Evolutionary conservation across 2,888 invertebrate genomes (phyloP), one percentile per base, ranked within the genome.

Genomic region (Syritta pipiens): DNA sequence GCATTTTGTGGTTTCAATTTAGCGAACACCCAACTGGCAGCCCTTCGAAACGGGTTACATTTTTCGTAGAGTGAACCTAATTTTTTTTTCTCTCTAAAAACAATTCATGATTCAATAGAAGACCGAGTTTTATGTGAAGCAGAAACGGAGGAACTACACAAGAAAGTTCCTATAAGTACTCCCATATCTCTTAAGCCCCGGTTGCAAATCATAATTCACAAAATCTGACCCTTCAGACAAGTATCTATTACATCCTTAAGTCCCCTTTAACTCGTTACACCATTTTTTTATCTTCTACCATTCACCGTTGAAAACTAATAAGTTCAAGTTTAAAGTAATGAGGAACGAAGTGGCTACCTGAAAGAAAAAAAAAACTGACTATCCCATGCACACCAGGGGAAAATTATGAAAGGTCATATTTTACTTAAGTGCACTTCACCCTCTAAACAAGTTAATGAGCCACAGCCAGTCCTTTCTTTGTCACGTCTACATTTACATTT

Each of bases 331-430:
- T 57, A 32, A 57, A 26, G 57, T 2, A 74, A 49, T 42, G 37
- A 55, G 30, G 59, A 62, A 44, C 19, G 32, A 72, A 74, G 10
- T 74, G 42, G 51, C 68, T 68, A 79, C 62, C 79, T 62, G 55
- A 51, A 10, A 60, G 7, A 59, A n/a, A 17, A 24, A 55, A 53
- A 59, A 62, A 71, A 59, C 35, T 12, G 30, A 35, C n/a, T n/a
- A n/a, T 59, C 49, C 49, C 65, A 55, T 48, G 59, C 20, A 65
- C 60, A 65, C 72, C 28, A 37, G 46, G 48, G 67, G 63, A 49
- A 79, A 74, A 74, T 74, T 79, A 79, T 74, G 55, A 79, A 68
- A 79, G 79, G 79, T 79, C 74, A 74, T 79, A 79, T 79, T 72
- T 74, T 67, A 74, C 74, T 79, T 51, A 79, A 79, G 79, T 79